Conservation (phyloP, 2,888 invertebrate genomes). For the Scelioninae gen. 1 region DNA sequence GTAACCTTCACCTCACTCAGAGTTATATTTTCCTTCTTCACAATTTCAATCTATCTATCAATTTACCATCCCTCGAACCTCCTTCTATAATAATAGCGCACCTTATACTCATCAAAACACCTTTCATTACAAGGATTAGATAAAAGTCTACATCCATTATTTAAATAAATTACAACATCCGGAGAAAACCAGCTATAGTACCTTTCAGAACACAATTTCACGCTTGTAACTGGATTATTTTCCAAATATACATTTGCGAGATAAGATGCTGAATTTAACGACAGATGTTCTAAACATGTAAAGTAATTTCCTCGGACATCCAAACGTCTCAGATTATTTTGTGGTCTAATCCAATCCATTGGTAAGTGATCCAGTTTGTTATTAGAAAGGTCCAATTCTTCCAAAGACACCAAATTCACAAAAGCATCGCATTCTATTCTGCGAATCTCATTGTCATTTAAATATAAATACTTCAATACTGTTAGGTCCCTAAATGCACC, state of each 20-base stretch:
- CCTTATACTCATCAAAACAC: slow-evolving; percentile 54
- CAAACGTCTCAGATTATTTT: slow-evolving; percentile 70
- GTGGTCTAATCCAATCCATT: slow-evolving; percentile 69
- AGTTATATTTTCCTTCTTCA: not conserved
- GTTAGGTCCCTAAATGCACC: slow-evolving; percentile 70
- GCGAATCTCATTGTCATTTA: slow-evolving; percentile 74
- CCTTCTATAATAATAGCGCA: slow-evolving; percentile 50
- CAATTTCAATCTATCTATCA: not conserved
- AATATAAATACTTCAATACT: slow-evolving; percentile 71
- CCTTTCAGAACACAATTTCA: slow-evolving; percentile 49
- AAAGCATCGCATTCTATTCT: slow-evolving; percentile 73
- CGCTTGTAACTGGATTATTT: slow-evolving; percentile 73
- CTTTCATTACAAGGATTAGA: slow-evolving; percentile 64
- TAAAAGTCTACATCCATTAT: slow-evolving; percentile 70
- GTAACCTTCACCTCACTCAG: not conserved
- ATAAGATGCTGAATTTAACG: slow-evolving; percentile 69
- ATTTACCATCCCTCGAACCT: slow-evolving; percentile 51
- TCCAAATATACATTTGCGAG: slow-evolving; percentile 74
- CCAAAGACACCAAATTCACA: slow-evolving; percentile 65
- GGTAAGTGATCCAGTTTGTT: slow-evolving; percentile 72
- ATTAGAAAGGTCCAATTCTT: slow-evolving; percentile 74
- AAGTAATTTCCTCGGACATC: slow-evolving; percentile 74
- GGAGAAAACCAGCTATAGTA: slow-evolving; percentile 68
- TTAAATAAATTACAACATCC: slow-evolving; percentile 72
- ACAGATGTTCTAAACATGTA: slow-evolving; percentile 70